Evolutionary conservation across 1,140 invertebrate species (phyloP).

Genomic region (Drosophila melanogaster): Release_6_plus_ISO1_MT NT_033777.3:19962501-19963000

Average conservation of each 20-base stretch:
- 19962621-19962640: background rate
- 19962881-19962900: conserved; percentile 51
- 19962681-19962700: conserved; percentile 57
- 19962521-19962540: conserved; percentile 17
- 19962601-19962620: conserved; percentile 21
- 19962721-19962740: conserved; percentile 47
- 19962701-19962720: conserved; percentile 37
- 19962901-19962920: conserved; percentile 12
- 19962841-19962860: conserved; percentile 42
- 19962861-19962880: conserved; percentile 3
- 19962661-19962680: conserved; percentile 68
- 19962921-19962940: conserved; percentile 6
- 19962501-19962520: conserved; percentile 16
- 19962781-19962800: conserved; percentile 27
- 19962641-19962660: conserved; percentile 42
- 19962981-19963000: background rate
- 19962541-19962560: background rate
- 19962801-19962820: conserved; percentile 48
- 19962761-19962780: background rate
- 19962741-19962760: background rate
- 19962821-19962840: conserved; percentile 23
- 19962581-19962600: conserved; percentile 76
- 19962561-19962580: conserved; percentile 69
- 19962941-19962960: conserved; percentile 1
- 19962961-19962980: background rate